phyloP scores from a whole-genome alignment of 2,888 invertebrate species.

The Alentia gelatinosa region DNA sequence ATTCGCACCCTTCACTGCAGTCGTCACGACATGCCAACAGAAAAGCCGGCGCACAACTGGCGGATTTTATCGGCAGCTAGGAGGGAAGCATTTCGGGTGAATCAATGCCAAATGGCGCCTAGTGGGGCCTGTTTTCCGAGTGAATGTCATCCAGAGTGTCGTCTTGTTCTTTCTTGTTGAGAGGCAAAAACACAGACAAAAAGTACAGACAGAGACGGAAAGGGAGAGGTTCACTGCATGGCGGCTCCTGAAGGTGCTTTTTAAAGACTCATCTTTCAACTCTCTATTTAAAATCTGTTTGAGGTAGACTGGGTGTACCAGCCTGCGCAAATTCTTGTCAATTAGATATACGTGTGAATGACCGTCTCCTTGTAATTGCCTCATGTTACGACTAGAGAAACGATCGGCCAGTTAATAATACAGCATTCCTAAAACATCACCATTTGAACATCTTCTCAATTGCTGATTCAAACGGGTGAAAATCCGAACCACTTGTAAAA shows the following conservation, averaged over 20 bases:
- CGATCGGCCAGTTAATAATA: too few species aligned
- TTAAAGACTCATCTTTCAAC: background rate
- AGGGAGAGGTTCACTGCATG: background rate
- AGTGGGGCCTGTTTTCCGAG: background rate
- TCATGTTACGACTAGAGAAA: too few species aligned
- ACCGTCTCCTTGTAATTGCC: background rate
- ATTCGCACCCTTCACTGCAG: background rate
- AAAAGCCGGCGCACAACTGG: background rate
- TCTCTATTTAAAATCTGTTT: background rate
- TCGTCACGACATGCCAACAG: background rate
- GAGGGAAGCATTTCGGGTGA: background rate
- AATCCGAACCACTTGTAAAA: background rate
- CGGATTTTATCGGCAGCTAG: background rate
- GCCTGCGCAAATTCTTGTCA: background rate
- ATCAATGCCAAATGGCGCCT: conserved; percentile 12
- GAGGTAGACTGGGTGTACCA: background rate
- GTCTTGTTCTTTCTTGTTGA: background rate
- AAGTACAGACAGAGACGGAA: background rate
- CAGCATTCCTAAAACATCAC: background rate
- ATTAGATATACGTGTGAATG: background rate
- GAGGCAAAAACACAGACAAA: background rate
- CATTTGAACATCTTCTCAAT: background rate
- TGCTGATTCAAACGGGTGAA: background rate
- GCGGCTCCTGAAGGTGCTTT: background rate
- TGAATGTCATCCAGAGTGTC: conserved; percentile 11